Base-by-base conservation (phyloP, 2,888 invertebrate genomes). In the Charanyca ferruginea region DNA sequence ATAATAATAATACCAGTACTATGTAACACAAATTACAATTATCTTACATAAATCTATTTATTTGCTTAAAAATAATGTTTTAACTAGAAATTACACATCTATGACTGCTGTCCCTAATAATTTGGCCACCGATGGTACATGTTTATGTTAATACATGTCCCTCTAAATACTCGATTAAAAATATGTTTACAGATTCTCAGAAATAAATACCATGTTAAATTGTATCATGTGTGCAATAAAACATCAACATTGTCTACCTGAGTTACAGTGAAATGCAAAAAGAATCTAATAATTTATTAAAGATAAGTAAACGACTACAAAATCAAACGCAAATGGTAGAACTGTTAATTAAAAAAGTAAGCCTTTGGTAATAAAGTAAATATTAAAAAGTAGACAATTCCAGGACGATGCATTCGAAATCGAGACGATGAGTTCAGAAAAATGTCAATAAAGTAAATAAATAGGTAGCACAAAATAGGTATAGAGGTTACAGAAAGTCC, bases 391-490 rank as follows among this genome's bases (percentile, higher is more conserved):
- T 38, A 16, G 5, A 16, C 16, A 2, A 16, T 38, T 1, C 16
- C 9, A 16, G 38, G 8, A 16, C 35, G 13, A 38, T 38, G 38
- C 38, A 38, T 38, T 2, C 20, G 18, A 44, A 54, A 22, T n/a
- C 16, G 20, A 16, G n/a, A 55, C 28, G 1, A 28, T n/a, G 22
- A 35, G 22, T 20, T 20, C 16, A 16, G 25, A 57, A 48, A 51
- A 51, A 22, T 18, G 13, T 67, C 23, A 53, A n/a, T 51, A 45
- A 55, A 52, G 41, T 13, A 38, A 5, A 38, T 16, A 38, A 16
- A n/a, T n/a, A n/a, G n/a, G n/a, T n/a, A n/a, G n/a, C n/a, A n/a
- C n/a, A n/a, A n/a, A n/a, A n/a, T n/a, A n/a, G n/a, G n/a, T n/a
- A n/a, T n/a, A n/a, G n/a, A n/a, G n/a, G n/a, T n/a, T n/a, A n/a